Conservation (phyloP, 92 coral and sea anemone genomes). For the Palythoa caribaeorum region DNA sequence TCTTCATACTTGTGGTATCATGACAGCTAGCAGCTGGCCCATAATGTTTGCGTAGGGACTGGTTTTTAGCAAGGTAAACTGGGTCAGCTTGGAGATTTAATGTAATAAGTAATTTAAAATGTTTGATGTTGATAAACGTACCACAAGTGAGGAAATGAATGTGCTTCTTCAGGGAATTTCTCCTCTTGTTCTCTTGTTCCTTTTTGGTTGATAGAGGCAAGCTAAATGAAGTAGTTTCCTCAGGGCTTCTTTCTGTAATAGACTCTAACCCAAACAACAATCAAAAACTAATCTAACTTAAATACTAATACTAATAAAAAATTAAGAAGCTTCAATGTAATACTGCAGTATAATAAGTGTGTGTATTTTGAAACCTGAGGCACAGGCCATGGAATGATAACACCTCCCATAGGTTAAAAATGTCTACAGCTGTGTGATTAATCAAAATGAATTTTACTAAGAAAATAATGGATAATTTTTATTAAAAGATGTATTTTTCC, state of each 20-base stretch:
- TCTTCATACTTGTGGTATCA: too few species aligned
- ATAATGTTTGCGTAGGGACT: too few species aligned
- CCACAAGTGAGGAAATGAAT: slow-evolving; percentile 23
- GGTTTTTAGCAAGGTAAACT: too few species aligned
- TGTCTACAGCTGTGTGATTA: too few species aligned
- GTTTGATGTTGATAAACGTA: not conserved
- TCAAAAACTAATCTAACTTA: not conserved
- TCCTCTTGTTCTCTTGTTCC: slow-evolving; percentile 11
- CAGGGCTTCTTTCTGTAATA: not conserved
- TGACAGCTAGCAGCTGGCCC: too few species aligned
- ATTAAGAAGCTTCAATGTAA: not conserved
- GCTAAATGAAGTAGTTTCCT: not conserved
- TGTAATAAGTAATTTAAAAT: not conserved
- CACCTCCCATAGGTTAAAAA: too few species aligned
- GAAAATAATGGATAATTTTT: not conserved
- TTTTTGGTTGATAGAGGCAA: not conserved
- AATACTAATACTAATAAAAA: not conserved
- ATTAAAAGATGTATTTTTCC: not conserved
- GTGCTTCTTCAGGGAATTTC: slow-evolving; percentile 19
- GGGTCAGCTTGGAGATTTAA: too few species aligned
- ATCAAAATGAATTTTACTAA: too few species aligned
- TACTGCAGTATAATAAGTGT: too few species aligned
- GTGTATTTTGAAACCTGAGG: too few species aligned
- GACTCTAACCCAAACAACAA: not conserved
- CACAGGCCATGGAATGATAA: too few species aligned